phyloP scores from a whole-genome alignment of 2,113 vertebrate genomes.

The Ammodytes marinus region DNA sequence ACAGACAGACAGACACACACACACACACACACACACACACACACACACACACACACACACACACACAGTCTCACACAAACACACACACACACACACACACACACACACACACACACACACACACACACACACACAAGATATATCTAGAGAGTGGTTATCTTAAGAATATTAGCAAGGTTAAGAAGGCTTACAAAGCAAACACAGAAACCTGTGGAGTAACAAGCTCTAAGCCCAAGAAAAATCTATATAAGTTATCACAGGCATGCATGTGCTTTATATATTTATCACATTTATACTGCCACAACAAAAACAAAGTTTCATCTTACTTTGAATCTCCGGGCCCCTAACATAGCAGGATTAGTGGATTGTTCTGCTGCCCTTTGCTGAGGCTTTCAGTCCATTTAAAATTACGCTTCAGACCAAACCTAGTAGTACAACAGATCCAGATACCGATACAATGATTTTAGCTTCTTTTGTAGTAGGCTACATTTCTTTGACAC shows the following conservation, averaged over 20 bases:
- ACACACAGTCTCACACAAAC: too few species aligned
- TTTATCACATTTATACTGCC: neutral
- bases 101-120: too few species aligned
- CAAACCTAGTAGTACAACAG: neutral
- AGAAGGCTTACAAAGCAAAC: neutral
- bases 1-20: too few species aligned
- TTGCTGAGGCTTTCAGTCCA: neutral
- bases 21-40: too few species aligned
- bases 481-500: too few species aligned
- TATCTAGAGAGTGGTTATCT: neutral
- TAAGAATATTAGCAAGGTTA: neutral
- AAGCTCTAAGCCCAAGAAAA: neutral
- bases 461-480: too few species aligned
- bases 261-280: neutral
- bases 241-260: neutral
- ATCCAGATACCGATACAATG: too few species aligned
- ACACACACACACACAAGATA: too few species aligned
- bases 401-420: neutral
- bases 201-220: neutral
- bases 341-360: constrained; percentile 19
- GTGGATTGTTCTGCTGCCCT: neutral
- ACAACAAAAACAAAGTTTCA: neutral
- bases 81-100: too few species aligned
- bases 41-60: too few species aligned
- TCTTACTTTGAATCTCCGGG: neutral